These are phyloP conservation scores for Upupa epops DNA, from an alignment of 2,113 vertebrate genomes.

Conservation along the genomic window DNA sequence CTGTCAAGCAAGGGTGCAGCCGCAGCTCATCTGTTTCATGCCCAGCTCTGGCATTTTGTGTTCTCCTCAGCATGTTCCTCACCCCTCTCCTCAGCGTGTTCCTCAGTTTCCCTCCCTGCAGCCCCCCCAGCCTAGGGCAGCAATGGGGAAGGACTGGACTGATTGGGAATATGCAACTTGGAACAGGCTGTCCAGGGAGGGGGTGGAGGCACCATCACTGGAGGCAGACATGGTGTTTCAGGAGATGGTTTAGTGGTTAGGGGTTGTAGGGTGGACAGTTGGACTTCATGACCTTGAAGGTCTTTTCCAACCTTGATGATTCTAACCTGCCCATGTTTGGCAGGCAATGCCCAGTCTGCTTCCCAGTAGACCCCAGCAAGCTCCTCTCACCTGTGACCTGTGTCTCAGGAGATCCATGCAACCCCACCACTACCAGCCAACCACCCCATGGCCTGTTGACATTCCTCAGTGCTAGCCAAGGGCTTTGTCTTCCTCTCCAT, in stretches of 20 bases:
- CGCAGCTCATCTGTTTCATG: neutral
- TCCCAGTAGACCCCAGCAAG: neutral
- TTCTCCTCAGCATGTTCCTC: neutral
- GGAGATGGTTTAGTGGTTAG: no score
- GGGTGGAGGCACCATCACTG: no score
- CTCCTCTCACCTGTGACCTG: neutral
- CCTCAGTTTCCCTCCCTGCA: neutral
- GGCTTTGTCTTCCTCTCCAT: neutral
- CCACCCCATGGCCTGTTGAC: neutral
- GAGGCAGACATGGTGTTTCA: no score
- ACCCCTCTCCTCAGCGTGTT: fast-evolving
- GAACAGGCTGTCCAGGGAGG: no score
- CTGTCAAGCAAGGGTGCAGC: neutral
- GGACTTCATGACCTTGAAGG: no score
- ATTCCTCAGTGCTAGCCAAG: constrained; percentile 2
- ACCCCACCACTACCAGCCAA: fast-evolving
- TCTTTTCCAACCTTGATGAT: no score
- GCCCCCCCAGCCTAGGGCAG: neutral
- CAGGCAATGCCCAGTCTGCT: neutral
- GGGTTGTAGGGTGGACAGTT: no score
- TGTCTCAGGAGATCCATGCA: neutral
- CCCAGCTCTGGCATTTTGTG: neutral
- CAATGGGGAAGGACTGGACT: neutral
- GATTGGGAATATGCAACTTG: neutral
- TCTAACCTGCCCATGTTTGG: no score